phyloP scores from a whole-genome alignment of 35 echinoderm and acorn worm genomes.

The Ophioderma brevispina region DNA sequence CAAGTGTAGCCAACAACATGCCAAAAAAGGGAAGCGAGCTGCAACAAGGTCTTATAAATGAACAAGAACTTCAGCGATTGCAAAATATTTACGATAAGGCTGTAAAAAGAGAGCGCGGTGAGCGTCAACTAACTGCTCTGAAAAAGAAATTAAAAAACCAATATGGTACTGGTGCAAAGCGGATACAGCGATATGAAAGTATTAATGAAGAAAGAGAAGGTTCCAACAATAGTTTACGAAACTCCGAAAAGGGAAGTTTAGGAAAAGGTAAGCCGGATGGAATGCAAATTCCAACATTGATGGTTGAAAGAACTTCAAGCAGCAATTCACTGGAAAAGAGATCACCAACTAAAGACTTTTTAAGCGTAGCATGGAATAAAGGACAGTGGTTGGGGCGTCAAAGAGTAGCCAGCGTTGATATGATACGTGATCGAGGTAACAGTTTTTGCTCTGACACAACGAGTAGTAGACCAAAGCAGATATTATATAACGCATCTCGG shows the following conservation, averaged over 20 bases:
- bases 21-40: constrained; percentile 62
- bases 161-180: constrained; percentile 39
- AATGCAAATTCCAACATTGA: background rate
- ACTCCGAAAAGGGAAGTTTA: background rate
- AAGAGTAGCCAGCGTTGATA: constrained; percentile 5
- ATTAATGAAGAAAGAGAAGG: constrained; percentile 66
- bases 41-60: constrained; percentile 70
- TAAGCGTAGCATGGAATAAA: background rate
- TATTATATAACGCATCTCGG: background rate
- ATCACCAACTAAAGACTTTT: background rate
- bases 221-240: background rate
- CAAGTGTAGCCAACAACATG: constrained; percentile 64
- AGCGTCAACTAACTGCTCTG: constrained; percentile 65
- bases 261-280: background rate
- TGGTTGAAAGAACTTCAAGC: background rate
- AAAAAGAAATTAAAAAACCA: constrained; percentile 46
- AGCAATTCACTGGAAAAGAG: background rate
- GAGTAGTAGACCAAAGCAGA: background rate
- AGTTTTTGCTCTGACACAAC: constrained; percentile 9
- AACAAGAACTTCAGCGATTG: constrained; percentile 67
- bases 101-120: constrained; percentile 53
- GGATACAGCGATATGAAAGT: constrained; percentile 63
- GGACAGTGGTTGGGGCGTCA: background rate
- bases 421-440: constrained; percentile 3
- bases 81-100: constrained; percentile 69